Conservation (phyloP, 2,888 invertebrate genomes). For the Tribolium freemani region DNA sequence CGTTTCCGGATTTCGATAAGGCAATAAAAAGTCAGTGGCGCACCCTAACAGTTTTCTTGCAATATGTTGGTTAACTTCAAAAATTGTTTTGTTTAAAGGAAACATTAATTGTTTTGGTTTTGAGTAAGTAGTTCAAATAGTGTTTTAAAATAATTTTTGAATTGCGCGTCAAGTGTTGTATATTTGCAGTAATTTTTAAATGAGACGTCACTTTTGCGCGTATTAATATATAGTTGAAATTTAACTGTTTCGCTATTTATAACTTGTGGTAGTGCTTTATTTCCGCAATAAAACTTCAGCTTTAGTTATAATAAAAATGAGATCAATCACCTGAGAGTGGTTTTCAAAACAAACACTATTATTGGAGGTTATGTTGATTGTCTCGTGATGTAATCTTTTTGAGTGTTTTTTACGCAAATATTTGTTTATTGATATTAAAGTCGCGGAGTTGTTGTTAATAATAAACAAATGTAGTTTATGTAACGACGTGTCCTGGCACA, state of each 20-base stretch:
- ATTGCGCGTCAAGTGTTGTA: background rate
- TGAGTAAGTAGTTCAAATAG: background rate
- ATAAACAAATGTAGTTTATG: constrained; percentile 29
- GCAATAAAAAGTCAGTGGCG: background rate
- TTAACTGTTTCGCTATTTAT: background rate
- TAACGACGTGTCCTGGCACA: background rate
- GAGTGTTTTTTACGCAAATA: constrained; percentile 53
- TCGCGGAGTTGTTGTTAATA: constrained; percentile 35
- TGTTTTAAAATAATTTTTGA: too few species aligned
- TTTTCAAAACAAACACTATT: constrained; percentile 3
- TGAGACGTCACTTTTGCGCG: background rate
- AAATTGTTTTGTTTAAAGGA: background rate
- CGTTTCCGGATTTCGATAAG: background rate
- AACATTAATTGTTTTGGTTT: background rate
- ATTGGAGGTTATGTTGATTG: constrained; percentile 52
- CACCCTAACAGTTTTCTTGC: background rate
- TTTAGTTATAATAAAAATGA: background rate
- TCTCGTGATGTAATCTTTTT: constrained; percentile 54
- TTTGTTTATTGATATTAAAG: constrained; percentile 52
- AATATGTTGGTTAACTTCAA: background rate
- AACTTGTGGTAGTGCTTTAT: background rate
- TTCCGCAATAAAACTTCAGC: background rate
- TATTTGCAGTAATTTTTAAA: background rate
- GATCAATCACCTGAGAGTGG: background rate
- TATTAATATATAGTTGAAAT: background rate